Conservation (phyloP, 2,797 vertebrate species). For the Geotrypetes seraphini region DNA sequence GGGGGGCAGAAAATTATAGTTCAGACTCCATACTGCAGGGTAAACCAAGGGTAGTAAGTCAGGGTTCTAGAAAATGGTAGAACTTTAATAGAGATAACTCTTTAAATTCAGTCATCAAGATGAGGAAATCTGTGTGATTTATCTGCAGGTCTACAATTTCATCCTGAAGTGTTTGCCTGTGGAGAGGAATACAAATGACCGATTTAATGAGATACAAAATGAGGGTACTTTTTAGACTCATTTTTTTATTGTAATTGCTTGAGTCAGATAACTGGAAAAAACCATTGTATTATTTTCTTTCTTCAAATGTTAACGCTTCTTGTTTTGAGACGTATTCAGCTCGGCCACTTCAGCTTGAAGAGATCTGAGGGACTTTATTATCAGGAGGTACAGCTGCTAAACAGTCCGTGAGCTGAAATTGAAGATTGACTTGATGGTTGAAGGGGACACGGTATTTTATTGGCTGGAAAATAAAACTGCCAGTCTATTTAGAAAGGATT, state of each 20-base stretch:
- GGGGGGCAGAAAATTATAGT: no score
- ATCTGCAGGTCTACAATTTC: neutral
- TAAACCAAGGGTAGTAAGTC: no score
- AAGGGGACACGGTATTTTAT: no score
- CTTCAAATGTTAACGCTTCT: neutral
- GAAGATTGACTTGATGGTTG: neutral
- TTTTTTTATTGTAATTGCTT: constrained; percentile 6
- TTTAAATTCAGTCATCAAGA: neutral
- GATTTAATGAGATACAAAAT: neutral
- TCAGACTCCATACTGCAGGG: no score
- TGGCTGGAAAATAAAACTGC: no score
- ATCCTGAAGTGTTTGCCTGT: constrained; percentile 1
- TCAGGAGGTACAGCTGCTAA: constrained; percentile 5
- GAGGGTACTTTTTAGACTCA: neutral
- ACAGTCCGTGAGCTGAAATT: constrained; percentile 4
- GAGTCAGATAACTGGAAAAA: neutral
- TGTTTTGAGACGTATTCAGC: constrained; percentile 2
- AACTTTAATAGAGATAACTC: no score
- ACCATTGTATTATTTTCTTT: neutral
- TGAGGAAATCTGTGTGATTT: neutral
- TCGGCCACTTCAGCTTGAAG: constrained; percentile 21
- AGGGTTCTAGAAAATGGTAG: no score
- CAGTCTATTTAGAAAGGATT: no score
- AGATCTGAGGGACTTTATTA: constrained; percentile 10
- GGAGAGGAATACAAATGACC: neutral